These are phyloP conservation scores for Pollimyrus isidori DNA, from an alignment of 2,113 vertebrate species.

Conservation along the genomic window DNA sequence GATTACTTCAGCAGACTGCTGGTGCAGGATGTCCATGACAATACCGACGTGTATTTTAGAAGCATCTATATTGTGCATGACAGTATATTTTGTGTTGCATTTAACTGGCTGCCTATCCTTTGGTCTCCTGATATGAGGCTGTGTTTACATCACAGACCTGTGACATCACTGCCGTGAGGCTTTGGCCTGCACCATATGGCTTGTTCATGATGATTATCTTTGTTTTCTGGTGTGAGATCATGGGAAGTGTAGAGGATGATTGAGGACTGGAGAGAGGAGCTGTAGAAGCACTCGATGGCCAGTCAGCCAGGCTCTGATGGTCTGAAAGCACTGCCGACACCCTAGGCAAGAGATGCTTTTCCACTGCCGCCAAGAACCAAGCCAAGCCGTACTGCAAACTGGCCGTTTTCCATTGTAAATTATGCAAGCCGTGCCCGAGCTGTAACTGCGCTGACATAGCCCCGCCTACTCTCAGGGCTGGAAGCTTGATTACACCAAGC, in stretches of 20 bases:
- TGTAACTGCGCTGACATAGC: not conserved
- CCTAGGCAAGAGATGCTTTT: not conserved
- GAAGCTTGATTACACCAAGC: not conserved
- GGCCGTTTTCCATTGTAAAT: not conserved
- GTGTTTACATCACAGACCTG: not conserved
- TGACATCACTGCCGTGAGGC: not conserved
- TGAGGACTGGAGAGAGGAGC: not conserved
- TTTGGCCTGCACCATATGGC: not conserved
- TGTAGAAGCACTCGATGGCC: not conserved
- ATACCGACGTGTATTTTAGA: not conserved
- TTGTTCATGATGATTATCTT: not conserved
- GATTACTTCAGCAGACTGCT: not conserved
- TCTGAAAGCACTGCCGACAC: not conserved
- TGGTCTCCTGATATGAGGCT: not conserved
- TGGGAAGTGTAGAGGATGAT: not conserved
- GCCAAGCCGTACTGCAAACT: not conserved
- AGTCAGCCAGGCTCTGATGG: not conserved
- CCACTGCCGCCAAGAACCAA: not conserved
- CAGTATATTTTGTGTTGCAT: not conserved
- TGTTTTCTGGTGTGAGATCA: not conserved
- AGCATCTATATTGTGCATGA: not conserved
- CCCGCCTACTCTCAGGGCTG: not conserved
- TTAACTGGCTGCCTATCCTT: not conserved
- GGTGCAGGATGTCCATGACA: not conserved
- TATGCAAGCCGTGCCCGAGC: not conserved